Evolutionary conservation across 2,888 invertebrate genomes (phyloP), one percentile per base, ranked within the genome.

Genomic region (Drosophila fungiperda): DNA sequence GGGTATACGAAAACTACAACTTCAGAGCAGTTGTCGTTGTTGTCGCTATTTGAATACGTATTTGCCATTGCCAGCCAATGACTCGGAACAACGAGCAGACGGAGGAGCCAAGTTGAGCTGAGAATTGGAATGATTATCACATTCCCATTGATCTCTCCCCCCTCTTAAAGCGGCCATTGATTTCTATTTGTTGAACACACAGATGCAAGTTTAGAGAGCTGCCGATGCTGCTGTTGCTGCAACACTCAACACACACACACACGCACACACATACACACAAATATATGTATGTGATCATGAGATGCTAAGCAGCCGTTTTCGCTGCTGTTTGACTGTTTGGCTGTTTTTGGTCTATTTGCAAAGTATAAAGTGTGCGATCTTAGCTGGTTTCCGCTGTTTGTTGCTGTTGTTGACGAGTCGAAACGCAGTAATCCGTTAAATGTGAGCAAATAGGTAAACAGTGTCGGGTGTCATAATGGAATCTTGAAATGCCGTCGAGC

Each of bases 391-490:
- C 75, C 78, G 77, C 54, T 54, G 48, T 45, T 67, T 49, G 52
- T 20, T 40, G 55, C 20, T 57, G 40, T 42, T 32, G 26, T 50
- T 49, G 45, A 15, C 63, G 45, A 49, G 59, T 35, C 61, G 59
- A 89, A 80, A 85, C 82, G 87, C 89, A 92, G 92, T 91, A 92
- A 92, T 92, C 92, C 92, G 92, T 92, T 92, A 92, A 92, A 92
- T 92, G 91, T 91, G 89, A 83, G 91, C 90, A 92, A 91, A 91
- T 85, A 91, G 75, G 69, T 69, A 78, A 79, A 78, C 76, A 87
- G 86, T 83, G 78, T 90, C 89, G 82, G 69, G 88, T 90, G 82
- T 87, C 90, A 83, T 90, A 85, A 85, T 89, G 83, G 78, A 76
- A 75, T 72, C 73, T 73, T 67, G 54, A 70, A 65, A 52, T 45